Evolutionary conservation across 2,113 vertebrate species (phyloP), one percentile per base, ranked within the genome.

Genomic region (Callospermophilus lateralis): DNA sequence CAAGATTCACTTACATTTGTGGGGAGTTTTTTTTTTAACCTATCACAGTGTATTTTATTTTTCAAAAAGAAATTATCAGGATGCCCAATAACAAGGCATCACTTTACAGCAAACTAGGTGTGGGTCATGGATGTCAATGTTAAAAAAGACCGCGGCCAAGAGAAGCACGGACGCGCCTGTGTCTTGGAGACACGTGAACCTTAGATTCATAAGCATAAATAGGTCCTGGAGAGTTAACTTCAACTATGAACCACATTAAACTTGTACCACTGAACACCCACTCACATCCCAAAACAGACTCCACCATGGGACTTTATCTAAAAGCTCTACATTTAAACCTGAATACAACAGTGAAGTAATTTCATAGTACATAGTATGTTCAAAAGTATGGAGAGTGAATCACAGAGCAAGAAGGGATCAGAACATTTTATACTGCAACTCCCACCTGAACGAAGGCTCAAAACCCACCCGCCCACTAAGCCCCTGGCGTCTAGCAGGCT

Each of bases 401-500:
- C 61, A 42, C 42, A 37, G 79, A 74, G 48, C 34, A 3, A 28
- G 17, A 51, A 58, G 76, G 65, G 67, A 16, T 6, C 16, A 2
- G 24, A 12, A 17, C 63, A 73, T 39, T 81, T 76, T 32, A 34
- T 6, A 39, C 26, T 12, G 24, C 74, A 55, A 39, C 24, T 67
- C 39, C 61, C 28, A 16, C 39, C 3, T 22, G 37, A 15, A 2
- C 65, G 45, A 22, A 42, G 19, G 77, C 68, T 81, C 53, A 8
- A 20, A 45, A 55, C 9, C 8, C 74, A 24, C 73, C 67, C 63
- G 17, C 51, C 39, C 39, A 48, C 37, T 9, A n/a, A 39, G 28
- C 30, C 12, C 3, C 48, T 1, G 0, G 8, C 22, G 0, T 15
- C 24, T 11, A n/a, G 12, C 7, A 22, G 10, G 15, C 34, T 45